Base-by-base conservation (phyloP, 2,888 invertebrate species). In the Bimastos eiseni region DNA sequence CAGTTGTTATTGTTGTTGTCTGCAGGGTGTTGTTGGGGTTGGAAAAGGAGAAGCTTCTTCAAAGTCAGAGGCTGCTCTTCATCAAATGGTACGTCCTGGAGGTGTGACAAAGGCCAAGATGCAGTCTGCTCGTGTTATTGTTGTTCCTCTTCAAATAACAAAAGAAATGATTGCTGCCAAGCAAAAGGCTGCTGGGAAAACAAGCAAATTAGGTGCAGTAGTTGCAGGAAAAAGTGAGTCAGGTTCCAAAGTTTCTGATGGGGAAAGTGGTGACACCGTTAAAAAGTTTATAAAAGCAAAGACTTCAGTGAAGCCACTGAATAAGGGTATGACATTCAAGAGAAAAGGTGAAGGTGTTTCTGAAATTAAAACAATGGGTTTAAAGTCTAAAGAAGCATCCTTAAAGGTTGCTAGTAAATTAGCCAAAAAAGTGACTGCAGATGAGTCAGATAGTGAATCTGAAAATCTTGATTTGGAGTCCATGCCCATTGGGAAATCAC, bases 151-250 rank as follows among this genome's bases (percentile, higher is more conserved):
- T 86, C 86, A 86, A 37, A 37, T 86, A 34, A 86, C 86, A 36
- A 86, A 86, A 86, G 86, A 86, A 86, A 86, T 86, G 86, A 86
- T 86, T 86, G 86, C 86, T 15, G 86, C 37, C 21, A 86, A 86
- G 37, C 86, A 86, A 37, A 86, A 86, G 37, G 86, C 86, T 34
- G 86, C 86, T 36, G 37, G 37, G 6, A 86, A 36, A 37, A 37
- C n/a, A 34, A 70, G 70, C 70, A 70, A 70, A 70, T 70, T 70
- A n/a, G n/a, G n/a, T 70, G 70, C 17, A 8, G n/a, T n/a, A 70
- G 11, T 30, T 70, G 70, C 70, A 70, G 70, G 70, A 30, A 70
- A 70, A 70, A 70, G 70, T n/a, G 70, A 70, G 70, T 70, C 11
- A n/a, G 70, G 70, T 36, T 86, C 36, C 8, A 86, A 86, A 37